Evolutionary conservation across 2,113 vertebrate species (phyloP).

Genomic region (Pholis gunnellus): DNA sequence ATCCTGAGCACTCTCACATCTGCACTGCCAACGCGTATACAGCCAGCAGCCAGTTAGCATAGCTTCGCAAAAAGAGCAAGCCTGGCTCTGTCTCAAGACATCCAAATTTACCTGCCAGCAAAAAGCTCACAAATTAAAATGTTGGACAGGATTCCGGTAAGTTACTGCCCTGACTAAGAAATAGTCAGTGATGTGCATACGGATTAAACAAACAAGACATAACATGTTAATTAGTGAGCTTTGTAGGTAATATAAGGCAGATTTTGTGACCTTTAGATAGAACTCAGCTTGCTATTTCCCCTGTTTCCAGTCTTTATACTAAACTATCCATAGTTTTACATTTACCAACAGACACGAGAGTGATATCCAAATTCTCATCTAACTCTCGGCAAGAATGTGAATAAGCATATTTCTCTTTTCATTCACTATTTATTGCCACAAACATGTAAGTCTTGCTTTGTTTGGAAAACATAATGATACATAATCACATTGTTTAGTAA

Average conservation of each 20-base stretch:
- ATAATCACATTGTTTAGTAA: background rate
- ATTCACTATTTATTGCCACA: background rate
- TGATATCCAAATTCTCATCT: background rate
- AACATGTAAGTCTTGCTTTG: background rate
- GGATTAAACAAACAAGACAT: no score
- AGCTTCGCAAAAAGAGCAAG: background rate
- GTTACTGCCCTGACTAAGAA: no score
- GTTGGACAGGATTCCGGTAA: background rate
- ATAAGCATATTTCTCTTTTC: background rate
- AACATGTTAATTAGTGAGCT: no score
- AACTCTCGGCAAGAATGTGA: background rate
- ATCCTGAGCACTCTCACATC: background rate
- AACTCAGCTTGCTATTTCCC: background rate
- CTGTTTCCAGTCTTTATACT: no score
- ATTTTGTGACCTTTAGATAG: background rate
- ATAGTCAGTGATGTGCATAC: no score
- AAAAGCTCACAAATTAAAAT: conserved; percentile 5
- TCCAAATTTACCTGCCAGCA: background rate
- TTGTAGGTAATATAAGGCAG: no score
- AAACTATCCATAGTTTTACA: background rate
- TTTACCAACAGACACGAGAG: background rate
- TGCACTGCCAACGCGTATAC: background rate
- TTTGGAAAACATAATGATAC: background rate
- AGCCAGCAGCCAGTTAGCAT: background rate
- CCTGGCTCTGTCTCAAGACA: no score